Evolutionary conservation across 2,113 vertebrate species (phyloP).

Genomic region (Ivindomyrus marchei): DNA sequence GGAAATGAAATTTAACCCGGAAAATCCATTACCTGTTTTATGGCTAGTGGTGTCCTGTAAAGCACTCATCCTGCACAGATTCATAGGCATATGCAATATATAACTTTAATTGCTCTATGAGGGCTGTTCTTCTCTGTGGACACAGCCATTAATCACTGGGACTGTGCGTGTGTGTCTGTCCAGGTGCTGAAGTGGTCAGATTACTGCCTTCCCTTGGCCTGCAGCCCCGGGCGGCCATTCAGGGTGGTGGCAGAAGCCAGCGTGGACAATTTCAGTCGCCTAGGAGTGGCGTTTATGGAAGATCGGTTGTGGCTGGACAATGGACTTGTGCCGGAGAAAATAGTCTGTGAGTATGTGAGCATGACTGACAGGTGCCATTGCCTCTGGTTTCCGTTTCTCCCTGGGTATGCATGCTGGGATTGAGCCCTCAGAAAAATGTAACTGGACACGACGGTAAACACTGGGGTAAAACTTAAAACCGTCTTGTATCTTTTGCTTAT

Average conservation of each 20-base stretch:
- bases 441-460: neutral
- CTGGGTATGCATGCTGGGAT: neutral
- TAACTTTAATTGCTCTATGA: neutral
- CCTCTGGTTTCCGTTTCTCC: neutral
- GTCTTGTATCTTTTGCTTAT: neutral
- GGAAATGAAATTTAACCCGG: neutral
- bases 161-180: neutral
- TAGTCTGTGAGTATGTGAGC: slow-evolving; percentile 74
- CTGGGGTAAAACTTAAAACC: neutral
- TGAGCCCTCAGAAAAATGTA: neutral
- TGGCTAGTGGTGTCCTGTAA: neutral
- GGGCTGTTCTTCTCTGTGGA: neutral
- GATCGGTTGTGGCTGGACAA: slow-evolving; percentile 82
- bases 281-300: slow-evolving; percentile 89
- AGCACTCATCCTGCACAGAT: neutral
- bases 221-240: slow-evolving; percentile 70
- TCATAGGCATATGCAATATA: neutral
- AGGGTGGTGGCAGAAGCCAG: slow-evolving; percentile 76
- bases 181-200: slow-evolving; percentile 87
- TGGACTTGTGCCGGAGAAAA: slow-evolving; percentile 78
- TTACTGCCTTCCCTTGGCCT: slow-evolving; percentile 77
- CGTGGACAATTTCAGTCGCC: slow-evolving; percentile 79
- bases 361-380: neutral
- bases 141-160: neutral
- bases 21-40: neutral